Evolutionary conservation across 1,140 invertebrate genomes (phyloP), one percentile per base, ranked within the genome.

Genomic region (Drosophila tristis): DNA sequence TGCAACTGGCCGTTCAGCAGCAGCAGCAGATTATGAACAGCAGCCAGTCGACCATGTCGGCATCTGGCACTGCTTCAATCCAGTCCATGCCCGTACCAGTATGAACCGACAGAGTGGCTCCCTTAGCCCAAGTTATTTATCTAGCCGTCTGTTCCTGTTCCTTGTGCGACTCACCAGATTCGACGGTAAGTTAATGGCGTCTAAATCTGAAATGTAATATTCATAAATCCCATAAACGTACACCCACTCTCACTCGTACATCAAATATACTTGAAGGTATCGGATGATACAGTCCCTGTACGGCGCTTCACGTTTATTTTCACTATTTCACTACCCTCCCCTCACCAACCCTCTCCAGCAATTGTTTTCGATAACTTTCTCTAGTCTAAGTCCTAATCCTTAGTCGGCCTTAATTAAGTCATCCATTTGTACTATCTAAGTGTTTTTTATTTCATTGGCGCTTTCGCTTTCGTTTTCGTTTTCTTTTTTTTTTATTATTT

Each of bases 1-100:
- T 91, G 20, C 80, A 89, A 50, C 29, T 91, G 60, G 90, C 90
- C 42, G 51, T 74, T 6, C 60, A 72, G 23, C 84, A 87, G 26
- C 71, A 67, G 20, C 35, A 54, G 2, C 56, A 61, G 43, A 42
- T 64, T n/a, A 44, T 61, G 56, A 61, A 54, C 44, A 26, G 43
- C 48, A 16, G 49, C 43, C 2, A 42, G 25, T 23, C 26, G 15
- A n/a, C 35, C 35, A 39, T 39, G 35, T 4, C 11, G 0, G 31
- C 8, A 3, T 39, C 13, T 23, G 31, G 29, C n/a, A 1, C 35
- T n/a, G 55, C 56, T 9, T 20, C 54, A 35, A 57, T 11, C 20
- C 51, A 23, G 55, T 15, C 55, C 9, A 42, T 43, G 26, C 25
- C 29, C 23, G 26, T 45, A 26, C 25, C n/a, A 11, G 25, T 16